Conservation (phyloP, 2,888 invertebrate species). For the Anthoptus insignis region DNA sequence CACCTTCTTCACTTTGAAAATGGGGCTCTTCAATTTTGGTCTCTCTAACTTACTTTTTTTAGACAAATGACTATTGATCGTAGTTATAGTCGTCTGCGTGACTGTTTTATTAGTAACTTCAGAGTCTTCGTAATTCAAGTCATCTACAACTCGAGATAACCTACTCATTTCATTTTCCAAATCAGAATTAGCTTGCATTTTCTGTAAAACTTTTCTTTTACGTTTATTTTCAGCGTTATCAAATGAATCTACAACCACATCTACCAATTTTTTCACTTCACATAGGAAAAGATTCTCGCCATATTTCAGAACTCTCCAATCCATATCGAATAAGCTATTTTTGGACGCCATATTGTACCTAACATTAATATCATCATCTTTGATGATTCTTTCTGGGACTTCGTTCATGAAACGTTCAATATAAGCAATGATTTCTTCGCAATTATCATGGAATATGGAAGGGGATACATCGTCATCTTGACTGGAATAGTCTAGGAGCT, state of each 20-base stretch:
- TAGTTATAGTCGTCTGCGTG: slow-evolving; percentile 55
- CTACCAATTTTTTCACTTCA: slow-evolving; percentile 76
- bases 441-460: slow-evolving; percentile 78
- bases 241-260: slow-evolving; percentile 64
- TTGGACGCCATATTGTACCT: slow-evolving; percentile 74
- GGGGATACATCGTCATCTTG: slow-evolving; percentile 87
- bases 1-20: slow-evolving; percentile 74
- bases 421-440: slow-evolving; percentile 76
- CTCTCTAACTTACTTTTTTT: slow-evolving; percentile 59
- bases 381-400: slow-evolving; percentile 55
- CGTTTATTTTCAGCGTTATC: slow-evolving; percentile 65
- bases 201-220: slow-evolving; percentile 62
- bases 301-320: slow-evolving; percentile 81
- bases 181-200: slow-evolving; percentile 68
- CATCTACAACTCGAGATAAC: slow-evolving; percentile 76
- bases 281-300: slow-evolving; percentile 81
- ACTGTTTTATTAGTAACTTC: slow-evolving; percentile 47
- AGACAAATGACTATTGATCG: slow-evolving; percentile 47
- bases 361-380: slow-evolving; percentile 70
- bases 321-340: slow-evolving; percentile 78
- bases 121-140: slow-evolving; percentile 68
- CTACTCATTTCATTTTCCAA: slow-evolving; percentile 81
- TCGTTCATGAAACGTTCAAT: slow-evolving; percentile 70
- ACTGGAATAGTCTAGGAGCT: slow-evolving; percentile 90
- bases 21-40: slow-evolving; percentile 66